phyloP scores from a whole-genome alignment of 1,140 invertebrate genomes.

The Theocolax elegans region DNA sequence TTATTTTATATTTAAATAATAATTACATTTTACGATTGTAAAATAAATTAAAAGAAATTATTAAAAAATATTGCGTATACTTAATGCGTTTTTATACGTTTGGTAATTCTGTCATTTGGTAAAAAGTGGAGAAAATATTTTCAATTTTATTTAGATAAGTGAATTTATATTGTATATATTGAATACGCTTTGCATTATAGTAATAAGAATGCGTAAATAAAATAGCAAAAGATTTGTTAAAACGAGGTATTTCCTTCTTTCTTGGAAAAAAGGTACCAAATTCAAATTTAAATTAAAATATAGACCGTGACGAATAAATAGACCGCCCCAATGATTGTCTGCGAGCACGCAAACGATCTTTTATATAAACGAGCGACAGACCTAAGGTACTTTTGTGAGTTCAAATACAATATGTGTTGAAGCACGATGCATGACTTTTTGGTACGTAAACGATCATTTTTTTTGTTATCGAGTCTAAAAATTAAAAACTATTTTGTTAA shows the following conservation, averaged over 20 bases:
- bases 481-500: background rate
- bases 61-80: no score
- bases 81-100: no score
- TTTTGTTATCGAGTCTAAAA: conserved; percentile 9
- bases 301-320: conserved; percentile 21
- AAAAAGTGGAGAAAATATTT: no score
- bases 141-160: no score
- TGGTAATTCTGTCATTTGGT: no score
- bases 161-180: no score
- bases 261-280: background rate
- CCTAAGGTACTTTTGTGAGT: background rate
- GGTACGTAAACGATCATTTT: conserved; percentile 20
- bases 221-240: background rate
- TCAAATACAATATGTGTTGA: conserved; percentile 26
- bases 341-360: background rate
- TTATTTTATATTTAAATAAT: no score
- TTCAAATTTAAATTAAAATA: background rate
- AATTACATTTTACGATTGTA: no score
- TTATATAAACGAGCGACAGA: conserved; percentile 9
- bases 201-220: background rate
- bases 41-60: background rate
- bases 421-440: conserved; percentile 26
- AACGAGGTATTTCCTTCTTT: background rate
- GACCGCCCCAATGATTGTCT: conserved; percentile 10
- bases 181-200: background rate